Evolutionary conservation across 2,888 invertebrate genomes (phyloP).

Genomic region (Phengaris arion): DNA sequence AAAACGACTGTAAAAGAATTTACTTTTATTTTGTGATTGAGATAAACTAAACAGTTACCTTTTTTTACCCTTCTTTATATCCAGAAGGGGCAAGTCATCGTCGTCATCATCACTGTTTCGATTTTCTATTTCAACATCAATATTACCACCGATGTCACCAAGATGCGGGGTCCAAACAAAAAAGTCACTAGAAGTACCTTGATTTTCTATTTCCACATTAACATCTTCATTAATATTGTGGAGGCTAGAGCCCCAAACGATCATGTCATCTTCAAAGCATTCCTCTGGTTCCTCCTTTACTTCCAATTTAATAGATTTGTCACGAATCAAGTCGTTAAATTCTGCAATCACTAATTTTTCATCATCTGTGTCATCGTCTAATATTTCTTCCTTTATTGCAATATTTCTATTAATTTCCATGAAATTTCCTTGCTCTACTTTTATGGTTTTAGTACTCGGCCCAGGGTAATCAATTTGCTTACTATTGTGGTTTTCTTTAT

Average conservation of each 20-base stretch:
- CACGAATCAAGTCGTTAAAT: constrained; percentile 8
- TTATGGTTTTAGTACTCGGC: background rate
- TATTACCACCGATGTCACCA: background rate
- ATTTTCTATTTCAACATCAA: background rate
- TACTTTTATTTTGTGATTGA: background rate
- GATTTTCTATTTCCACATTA: background rate
- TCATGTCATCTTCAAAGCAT: constrained; percentile 27
- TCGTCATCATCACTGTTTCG: background rate
- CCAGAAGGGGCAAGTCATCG: background rate
- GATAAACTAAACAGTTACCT: background rate
- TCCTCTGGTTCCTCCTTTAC: constrained; percentile 22
- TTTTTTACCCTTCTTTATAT: background rate
- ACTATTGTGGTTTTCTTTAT: background rate
- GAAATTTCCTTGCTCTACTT: background rate
- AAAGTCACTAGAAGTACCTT: background rate
- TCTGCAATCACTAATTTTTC: constrained; percentile 7
- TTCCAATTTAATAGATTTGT: constrained; percentile 16
- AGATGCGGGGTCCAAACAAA: background rate
- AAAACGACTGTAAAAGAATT: background rate
- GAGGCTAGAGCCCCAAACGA: background rate
- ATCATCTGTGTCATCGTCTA: constrained; percentile 24
- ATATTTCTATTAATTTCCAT: background rate
- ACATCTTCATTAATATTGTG: background rate
- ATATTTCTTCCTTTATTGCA: constrained; percentile 24
- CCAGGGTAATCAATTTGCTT: background rate